A percentile compares a stretch with the other conserved stretches of the same genome.
Evolutionary conservation across 2,888 invertebrate species (phyloP).

Genomic region (Dendrolimus houi): DNA sequence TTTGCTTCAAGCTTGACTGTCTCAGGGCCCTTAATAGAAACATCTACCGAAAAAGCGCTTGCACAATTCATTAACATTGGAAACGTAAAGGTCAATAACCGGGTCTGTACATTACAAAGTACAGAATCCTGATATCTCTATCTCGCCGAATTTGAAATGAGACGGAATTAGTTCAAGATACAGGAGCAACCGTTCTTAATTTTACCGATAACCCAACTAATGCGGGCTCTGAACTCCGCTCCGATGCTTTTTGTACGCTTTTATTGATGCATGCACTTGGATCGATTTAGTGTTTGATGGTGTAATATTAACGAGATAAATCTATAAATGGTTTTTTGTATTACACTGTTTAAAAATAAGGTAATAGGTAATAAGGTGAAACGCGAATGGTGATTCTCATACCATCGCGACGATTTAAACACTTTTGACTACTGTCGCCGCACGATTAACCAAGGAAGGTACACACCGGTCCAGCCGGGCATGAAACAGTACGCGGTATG

Average conservation of each 20-base stretch:
- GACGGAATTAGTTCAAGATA: slow-evolving; percentile 60
- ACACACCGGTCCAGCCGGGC: no score
- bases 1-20: neutral
- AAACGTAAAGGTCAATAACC: slow-evolving; percentile 56
- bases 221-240: slow-evolving; percentile 43
- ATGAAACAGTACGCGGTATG: no score
- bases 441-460: no score
- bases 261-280: neutral
- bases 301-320: slow-evolving; percentile 7
- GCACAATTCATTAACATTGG: slow-evolving; percentile 60
- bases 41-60: slow-evolving; percentile 46
- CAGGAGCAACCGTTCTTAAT: slow-evolving; percentile 53
- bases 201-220: slow-evolving; percentile 61
- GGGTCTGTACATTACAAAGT: slow-evolving; percentile 22
- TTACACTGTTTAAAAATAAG: neutral
- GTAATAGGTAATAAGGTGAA: no score
- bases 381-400: no score
- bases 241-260: slow-evolving; percentile 12
- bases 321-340: neutral
- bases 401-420: no score
- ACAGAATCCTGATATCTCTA: slow-evolving; percentile 6
- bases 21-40: slow-evolving; percentile 33
- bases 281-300: slow-evolving; percentile 28
- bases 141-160: slow-evolving; percentile 41
- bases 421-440: no score